Percentiles rank a stretch among this genome's conserved stretches.
These are phyloP conservation scores for Xiphorhynchus erythropygius DNA, from an alignment of 2,797 vertebrate genomes.

Conservation along the genomic window DNA sequence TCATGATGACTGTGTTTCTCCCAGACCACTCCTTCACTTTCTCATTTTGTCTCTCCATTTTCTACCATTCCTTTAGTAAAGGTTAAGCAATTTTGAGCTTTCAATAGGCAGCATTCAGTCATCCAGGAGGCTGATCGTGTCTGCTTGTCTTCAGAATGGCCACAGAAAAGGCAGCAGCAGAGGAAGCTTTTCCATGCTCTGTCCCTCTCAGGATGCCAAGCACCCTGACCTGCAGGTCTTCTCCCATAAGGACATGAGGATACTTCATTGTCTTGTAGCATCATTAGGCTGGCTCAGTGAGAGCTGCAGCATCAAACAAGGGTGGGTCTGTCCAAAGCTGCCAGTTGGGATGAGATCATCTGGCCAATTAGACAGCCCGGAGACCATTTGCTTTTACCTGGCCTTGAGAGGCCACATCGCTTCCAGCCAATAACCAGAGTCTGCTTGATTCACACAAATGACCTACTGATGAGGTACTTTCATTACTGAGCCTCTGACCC, in stretches of 20 bases:
- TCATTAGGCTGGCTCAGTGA: not conserved
- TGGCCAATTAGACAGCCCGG: not conserved
- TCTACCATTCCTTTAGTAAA: not conserved
- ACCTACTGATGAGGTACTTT: not conserved
- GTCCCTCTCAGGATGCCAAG: accelerated
- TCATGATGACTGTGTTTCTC: not conserved
- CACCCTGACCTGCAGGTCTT: not conserved
- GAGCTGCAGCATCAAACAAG: not conserved
- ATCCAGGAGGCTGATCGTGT: not conserved
- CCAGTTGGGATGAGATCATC: constrained; percentile 38
- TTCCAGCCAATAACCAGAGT: not conserved
- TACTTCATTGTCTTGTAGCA: not conserved
- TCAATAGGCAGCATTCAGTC: not conserved
- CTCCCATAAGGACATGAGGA: not conserved
- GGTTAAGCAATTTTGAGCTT: not conserved
- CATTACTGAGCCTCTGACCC: not conserved
- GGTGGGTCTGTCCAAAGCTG: constrained; percentile 15
- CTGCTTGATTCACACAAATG: not conserved
- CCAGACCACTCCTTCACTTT: not conserved
- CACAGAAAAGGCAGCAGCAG: not conserved
- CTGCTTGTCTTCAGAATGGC: not conserved
- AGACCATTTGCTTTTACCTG: constrained; percentile 28
- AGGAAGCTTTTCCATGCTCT: not conserved
- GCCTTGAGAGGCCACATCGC: not conserved
- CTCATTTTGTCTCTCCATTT: constrained; percentile 6